Percentiles rank a stretch among this genome's conserved stretches.
Conservation (phyloP, 2,797 vertebrate genomes). For the Catharus ustulatus region DNA sequence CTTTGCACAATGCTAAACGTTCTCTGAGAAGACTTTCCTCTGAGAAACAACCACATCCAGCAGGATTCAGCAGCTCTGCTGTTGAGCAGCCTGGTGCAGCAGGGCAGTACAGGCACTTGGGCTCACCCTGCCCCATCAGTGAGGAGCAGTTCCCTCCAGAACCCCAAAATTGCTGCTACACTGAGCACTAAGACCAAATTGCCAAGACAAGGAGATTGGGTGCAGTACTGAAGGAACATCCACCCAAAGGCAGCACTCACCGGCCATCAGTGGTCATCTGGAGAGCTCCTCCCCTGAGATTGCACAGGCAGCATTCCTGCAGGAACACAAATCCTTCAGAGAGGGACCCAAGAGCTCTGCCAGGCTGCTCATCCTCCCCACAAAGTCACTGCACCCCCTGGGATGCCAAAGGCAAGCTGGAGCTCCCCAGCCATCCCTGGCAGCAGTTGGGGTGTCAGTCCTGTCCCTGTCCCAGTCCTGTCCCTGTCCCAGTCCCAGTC, state of each 20-base stretch:
- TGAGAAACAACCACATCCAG: background rate
- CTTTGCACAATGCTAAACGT: background rate
- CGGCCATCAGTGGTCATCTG: conserved; percentile 90
- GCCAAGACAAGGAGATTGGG: background rate
- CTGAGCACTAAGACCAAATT: background rate
- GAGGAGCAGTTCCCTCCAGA: background rate
- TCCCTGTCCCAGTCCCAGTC: no score
- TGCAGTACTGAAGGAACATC: background rate
- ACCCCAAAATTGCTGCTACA: background rate
- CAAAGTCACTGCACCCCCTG: accelerated
- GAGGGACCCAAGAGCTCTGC: background rate
- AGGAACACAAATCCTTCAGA: conserved; percentile 10
- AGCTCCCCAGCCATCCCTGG: background rate
- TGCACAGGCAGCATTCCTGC: conserved; percentile 95
- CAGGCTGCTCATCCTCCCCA: background rate
- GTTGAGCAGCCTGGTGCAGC: no score
- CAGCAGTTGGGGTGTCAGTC: background rate
- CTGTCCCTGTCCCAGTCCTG: no score
- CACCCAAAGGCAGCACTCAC: conserved; percentile 51
- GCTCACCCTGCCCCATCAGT: background rate
- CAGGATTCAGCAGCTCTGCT: background rate
- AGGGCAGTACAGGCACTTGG: background rate
- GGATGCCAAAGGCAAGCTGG: background rate
- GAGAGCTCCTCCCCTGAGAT: conserved; percentile 92
- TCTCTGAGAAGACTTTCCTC: background rate